A percentile compares a stretch with the other conserved stretches of the same genome.
phyloP scores from a whole-genome alignment of 2,113 vertebrate species.

The Grallaria varia region DNA sequence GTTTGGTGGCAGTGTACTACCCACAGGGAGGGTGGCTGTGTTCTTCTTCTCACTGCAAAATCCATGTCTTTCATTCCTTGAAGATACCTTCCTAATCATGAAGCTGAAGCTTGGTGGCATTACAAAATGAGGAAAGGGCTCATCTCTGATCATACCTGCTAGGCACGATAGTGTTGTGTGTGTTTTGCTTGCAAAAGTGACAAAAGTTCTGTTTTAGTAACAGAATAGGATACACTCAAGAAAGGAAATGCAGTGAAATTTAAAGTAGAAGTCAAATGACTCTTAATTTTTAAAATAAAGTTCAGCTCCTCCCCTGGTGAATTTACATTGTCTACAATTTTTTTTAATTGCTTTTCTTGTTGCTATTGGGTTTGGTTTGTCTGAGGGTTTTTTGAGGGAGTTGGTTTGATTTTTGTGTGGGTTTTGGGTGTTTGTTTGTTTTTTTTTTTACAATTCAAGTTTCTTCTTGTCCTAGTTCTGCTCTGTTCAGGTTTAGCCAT shows the following conservation, averaged over 20 bases:
- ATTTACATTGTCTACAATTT: background rate
- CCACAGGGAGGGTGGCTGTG: background rate
- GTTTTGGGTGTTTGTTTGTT: background rate
- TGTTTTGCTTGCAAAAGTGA: background rate
- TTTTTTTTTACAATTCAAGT: background rate
- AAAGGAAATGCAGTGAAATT: background rate
- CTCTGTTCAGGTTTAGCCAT: background rate
- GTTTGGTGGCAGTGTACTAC: background rate
- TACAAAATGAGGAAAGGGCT: background rate
- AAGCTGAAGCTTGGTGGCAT: background rate
- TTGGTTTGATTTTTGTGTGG: too few species aligned
- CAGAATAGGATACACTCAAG: background rate
- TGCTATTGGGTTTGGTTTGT: background rate
- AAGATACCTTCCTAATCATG: background rate
- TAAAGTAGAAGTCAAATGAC: background rate
- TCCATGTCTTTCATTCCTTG: background rate
- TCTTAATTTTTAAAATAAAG: background rate
- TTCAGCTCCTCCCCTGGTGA: background rate
- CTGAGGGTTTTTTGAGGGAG: rapidly evolving
- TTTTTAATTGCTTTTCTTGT: background rate
- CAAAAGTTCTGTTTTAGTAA: background rate
- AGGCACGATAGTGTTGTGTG: background rate
- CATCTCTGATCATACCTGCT: background rate
- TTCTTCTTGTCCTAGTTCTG: background rate
- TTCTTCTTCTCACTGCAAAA: background rate